Conservation (phyloP, 2,797 vertebrate genomes). For the Amblyraja radiata region DNA sequence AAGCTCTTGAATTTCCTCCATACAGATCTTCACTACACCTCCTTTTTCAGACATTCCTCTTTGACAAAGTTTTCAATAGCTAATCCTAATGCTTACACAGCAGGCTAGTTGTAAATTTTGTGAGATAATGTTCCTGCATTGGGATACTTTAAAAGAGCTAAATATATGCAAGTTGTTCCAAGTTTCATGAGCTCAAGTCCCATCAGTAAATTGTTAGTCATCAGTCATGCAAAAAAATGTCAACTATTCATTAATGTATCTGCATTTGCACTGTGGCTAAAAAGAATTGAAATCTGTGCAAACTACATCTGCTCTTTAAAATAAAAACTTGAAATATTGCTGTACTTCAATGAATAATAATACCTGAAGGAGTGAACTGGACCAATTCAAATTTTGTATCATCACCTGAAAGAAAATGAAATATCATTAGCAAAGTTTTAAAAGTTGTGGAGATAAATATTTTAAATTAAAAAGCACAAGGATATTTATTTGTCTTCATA, state of each 20-base stretch:
- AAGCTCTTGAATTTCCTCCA: no score
- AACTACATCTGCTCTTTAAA: background rate
- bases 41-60: no score
- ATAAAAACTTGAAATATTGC: background rate
- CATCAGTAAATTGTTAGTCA: background rate
- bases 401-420: constrained; percentile 54
- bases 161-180: background rate
- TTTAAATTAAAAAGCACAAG: background rate
- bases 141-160: no score
- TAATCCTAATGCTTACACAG: no score
- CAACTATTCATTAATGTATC: background rate
- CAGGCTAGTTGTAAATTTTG: no score
- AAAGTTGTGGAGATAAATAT: background rate
- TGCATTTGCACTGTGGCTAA: background rate
- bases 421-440: background rate
- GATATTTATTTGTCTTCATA: background rate
- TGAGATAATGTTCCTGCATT: no score
- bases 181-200: background rate
- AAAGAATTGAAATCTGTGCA: background rate
- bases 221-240: background rate
- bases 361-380: constrained; percentile 65
- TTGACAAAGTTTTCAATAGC: no score
- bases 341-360: constrained; percentile 32
- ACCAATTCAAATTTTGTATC: constrained; percentile 62
- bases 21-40: no score